Base-by-base conservation (phyloP, 2,888 invertebrate genomes). In the Ctena decussata region DNA sequence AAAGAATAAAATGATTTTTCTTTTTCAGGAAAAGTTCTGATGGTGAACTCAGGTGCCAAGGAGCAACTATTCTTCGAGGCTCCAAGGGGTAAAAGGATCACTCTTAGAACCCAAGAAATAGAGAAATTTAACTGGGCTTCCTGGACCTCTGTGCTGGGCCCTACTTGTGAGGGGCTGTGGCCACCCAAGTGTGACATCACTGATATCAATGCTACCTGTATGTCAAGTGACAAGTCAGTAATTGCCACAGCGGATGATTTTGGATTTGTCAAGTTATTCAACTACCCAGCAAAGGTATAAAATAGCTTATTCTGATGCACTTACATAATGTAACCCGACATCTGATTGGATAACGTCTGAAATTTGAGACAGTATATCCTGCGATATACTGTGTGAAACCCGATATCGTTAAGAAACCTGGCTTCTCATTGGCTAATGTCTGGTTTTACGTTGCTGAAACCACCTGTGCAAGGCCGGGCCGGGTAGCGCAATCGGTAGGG, bases 11-110 rank as follows among this genome's bases (percentile, higher is more conserved):
- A n/a, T n/a, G n/a, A n/a, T n/a, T n/a, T n/a, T n/a, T 41, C 21
- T 49, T 0, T 80, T 80, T 24, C 89, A 95, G 95, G 95, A 21
- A 94, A 95, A 82, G 92, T 96, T 0, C 46, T 96, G 72, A 95
- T 95, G 94, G 93, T 94, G 11, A 96, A 95, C 88, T 93, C 95
- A 49, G 96, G 96, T 6, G 96, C 96, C 18, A 95, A 94, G 65
- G 96, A 96, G 80, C 95, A 95, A 86, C 90, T 96, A 44, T 96
- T 95, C 91, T 96, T 95, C 87, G 96, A 96, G 92, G 95, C 96
- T n/a, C 96, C 96, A 12, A 84, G 96, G 57, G 96, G 96, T 0
- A 95, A 93, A 39, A 90, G 96, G 18, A 94, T 96, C 77, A 95
- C 95, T 6, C 88, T 96, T 35, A 92, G 92, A 44, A 91, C 87